Evolutionary conservation across 2,888 invertebrate species (phyloP), one percentile per base, ranked within the genome.

Genomic region (Antheraea yamamai): DNA sequence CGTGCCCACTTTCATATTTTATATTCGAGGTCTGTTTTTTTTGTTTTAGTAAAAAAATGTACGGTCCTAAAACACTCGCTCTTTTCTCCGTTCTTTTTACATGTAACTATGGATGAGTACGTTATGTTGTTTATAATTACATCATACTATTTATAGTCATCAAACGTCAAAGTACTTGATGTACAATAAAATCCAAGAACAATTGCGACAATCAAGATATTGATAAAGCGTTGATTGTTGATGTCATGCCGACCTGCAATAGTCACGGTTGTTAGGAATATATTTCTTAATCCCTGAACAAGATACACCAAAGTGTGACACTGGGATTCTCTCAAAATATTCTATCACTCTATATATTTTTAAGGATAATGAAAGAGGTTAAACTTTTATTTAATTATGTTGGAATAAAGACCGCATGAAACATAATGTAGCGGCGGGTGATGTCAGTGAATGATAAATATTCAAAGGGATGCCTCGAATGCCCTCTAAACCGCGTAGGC

Each of bases 401-500:
- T 66, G 12, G 14, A 66, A 30, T 66, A 66, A 30, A 30, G 16
- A 66, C 26, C 16, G 16, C 30, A 30, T 18, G 6, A 66, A 66
- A 30, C 64, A 64, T 26, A n/a, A 61, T 26, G 64, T 26, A 64
- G 26, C 16, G 12, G 23, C 26, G 64, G 26, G 3, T 64, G 64
- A 64, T 14, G 61, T 23, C 23, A 61, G 10, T 20, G 76, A 80
- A 82, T 81, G 79, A 85, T 86, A 85, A 84, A 86, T 85, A 86
- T 83, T 82, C 81, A 82, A 79, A 75, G 80, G 80, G 74, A 80
- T 80, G 82, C 75, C 71, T 74, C 68, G 77, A 82, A 85, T 82
- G 75, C 81, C 78, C 81, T 75, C 76, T 81, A 80, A 84, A 82
- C 78, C 81, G 76, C 78, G 78, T 30, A 79, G 77, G 78, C 78